Evolutionary conservation across 2,113 vertebrate species (phyloP).

Genomic region (Dipodomys stephensi): DNA sequence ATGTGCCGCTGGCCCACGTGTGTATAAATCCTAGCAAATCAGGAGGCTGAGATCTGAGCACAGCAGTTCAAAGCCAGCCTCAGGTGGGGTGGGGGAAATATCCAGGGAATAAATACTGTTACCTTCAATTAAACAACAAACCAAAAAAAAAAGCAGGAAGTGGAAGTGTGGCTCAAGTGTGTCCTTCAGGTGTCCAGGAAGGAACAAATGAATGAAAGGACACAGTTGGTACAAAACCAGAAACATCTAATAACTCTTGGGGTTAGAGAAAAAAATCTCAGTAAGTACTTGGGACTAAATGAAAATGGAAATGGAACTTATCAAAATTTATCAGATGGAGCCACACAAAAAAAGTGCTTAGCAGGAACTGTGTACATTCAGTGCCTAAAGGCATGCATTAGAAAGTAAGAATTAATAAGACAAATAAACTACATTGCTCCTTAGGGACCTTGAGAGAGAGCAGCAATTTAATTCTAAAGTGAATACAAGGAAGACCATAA

Average conservation of each 20-base stretch:
- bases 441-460: not conserved
- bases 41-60: too few relatives aligned
- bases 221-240: not conserved
- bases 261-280: not conserved
- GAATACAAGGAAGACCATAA: not conserved
- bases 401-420: not conserved
- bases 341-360: not conserved
- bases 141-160: too few relatives aligned
- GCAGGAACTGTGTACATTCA: not conserved
- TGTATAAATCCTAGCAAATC: too few relatives aligned
- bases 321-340: not conserved
- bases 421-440: not conserved
- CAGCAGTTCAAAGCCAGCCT: too few relatives aligned
- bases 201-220: not conserved
- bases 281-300: not conserved
- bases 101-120: too few relatives aligned
- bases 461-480: not conserved
- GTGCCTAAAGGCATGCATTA: not conserved
- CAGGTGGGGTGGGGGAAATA: too few relatives aligned
- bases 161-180: too few relatives aligned
- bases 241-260: not conserved
- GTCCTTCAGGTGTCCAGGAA: not conserved
- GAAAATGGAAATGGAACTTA: not conserved
- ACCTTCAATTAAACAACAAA: too few relatives aligned
- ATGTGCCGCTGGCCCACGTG: too few relatives aligned